phyloP scores from a whole-genome alignment of 2,113 vertebrate genomes.

The Pachyramphus minor region DNA sequence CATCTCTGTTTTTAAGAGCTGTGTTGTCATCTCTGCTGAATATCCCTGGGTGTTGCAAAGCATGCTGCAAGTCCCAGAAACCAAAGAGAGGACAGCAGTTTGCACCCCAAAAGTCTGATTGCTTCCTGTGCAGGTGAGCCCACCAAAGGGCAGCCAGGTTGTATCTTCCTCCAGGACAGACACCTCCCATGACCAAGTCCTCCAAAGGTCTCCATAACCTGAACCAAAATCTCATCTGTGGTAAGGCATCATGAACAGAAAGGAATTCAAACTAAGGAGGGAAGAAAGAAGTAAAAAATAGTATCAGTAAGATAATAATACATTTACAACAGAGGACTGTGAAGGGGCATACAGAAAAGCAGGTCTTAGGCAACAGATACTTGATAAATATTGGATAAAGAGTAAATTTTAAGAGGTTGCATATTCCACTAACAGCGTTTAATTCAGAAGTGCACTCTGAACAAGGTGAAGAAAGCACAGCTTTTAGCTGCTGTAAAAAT shows the following conservation, averaged over 20 bases:
- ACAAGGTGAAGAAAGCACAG: neutral
- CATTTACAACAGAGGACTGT: neutral
- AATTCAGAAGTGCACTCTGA: neutral
- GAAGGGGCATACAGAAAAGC: neutral
- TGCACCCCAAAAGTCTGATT: neutral
- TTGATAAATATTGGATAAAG: neutral
- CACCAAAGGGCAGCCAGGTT: accelerated
- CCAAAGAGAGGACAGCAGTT: neutral
- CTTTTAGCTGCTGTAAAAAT: neutral
- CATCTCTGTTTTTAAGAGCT: neutral
- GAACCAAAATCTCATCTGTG: neutral
- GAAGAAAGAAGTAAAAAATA: neutral
- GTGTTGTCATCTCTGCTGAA: neutral
- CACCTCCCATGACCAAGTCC: neutral
- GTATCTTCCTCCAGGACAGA: neutral
- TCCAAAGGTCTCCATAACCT: neutral
- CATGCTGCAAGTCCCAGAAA: neutral
- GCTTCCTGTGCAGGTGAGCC: neutral
- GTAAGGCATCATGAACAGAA: neutral
- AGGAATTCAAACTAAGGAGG: neutral
- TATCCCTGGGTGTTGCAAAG: accelerated
- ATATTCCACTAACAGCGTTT: neutral
- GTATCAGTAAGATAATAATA: neutral
- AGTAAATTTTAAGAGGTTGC: neutral
- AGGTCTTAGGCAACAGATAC: neutral